Percentiles rank a stretch among this genome's conserved stretches.
Conservation (phyloP, 2,888 invertebrate species). For the Caenorhabditis afra region DNA sequence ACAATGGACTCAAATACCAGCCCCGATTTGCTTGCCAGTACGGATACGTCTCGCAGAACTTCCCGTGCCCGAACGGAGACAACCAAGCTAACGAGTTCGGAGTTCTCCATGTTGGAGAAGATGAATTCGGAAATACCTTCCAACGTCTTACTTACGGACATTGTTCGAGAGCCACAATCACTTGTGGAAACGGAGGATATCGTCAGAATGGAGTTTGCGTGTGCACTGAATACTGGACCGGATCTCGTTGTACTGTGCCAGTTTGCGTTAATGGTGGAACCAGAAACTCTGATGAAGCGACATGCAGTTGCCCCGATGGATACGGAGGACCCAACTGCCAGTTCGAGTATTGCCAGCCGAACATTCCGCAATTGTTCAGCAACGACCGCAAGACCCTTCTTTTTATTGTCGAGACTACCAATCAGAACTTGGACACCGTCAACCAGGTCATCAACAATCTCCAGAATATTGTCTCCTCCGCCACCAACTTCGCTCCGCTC, state of each 20-base stretch:
- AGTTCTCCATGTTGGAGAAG: slow-evolving; percentile 71
- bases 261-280: slow-evolving; percentile 74
- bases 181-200: slow-evolving; percentile 71
- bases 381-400: slow-evolving; percentile 63
- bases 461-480: slow-evolving; percentile 34
- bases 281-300: slow-evolving; percentile 46
- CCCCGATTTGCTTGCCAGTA: slow-evolving; percentile 62
- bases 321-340: slow-evolving; percentile 68
- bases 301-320: slow-evolving; percentile 68
- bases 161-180: slow-evolving; percentile 53
- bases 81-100: slow-evolving; percentile 60
- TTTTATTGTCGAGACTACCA: slow-evolving; percentile 64
- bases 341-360: slow-evolving; percentile 51
- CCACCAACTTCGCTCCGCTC: slow-evolving; percentile 33
- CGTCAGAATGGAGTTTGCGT: slow-evolving; percentile 71
- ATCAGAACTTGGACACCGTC: slow-evolving; percentile 53
- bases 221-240: slow-evolving; percentile 73
- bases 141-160: slow-evolving; percentile 68
- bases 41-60: slow-evolving; percentile 67
- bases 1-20: slow-evolving; percentile 67
- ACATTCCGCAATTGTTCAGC: slow-evolving; percentile 46
- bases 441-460: slow-evolving; percentile 56
- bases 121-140: slow-evolving; percentile 74
- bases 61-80: slow-evolving; percentile 67
- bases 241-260: slow-evolving; percentile 64